Conservation (phyloP, 1,140 invertebrate genomes). For the Pinna nobilis region DNA sequence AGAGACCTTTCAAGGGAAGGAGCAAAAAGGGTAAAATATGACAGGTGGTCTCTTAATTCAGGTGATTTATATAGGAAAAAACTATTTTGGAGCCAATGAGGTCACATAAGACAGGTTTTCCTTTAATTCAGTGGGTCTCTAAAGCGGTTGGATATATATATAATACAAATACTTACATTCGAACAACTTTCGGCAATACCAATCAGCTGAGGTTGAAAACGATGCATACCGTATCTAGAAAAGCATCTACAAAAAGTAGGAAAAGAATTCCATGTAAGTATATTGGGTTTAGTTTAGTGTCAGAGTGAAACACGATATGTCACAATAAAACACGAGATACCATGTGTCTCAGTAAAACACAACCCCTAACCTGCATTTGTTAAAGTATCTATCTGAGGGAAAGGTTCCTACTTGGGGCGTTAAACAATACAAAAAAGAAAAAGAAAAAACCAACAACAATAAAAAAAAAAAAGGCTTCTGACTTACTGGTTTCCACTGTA, state of each 20-base stretch:
- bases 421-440: background rate
- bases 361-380: background rate
- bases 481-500: slow-evolving; percentile 23
- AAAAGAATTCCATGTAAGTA: background rate
- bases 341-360: background rate
- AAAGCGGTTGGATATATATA: too few relatives aligned
- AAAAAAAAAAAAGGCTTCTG: background rate
- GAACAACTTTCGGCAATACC: slow-evolving; percentile 40
- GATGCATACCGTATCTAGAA: slow-evolving; percentile 37
- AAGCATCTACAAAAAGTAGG: slow-evolving; percentile 41
- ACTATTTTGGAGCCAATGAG: too few relatives aligned
- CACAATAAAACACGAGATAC: too few relatives aligned
- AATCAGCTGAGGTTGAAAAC: slow-evolving; percentile 43
- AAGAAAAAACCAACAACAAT: too few relatives aligned
- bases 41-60: too few relatives aligned
- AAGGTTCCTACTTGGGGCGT: background rate
- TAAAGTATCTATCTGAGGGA: background rate
- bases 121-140: too few relatives aligned
- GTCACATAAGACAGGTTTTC: too few relatives aligned
- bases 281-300: too few relatives aligned
- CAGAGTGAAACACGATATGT: too few relatives aligned
- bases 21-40: too few relatives aligned
- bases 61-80: too few relatives aligned
- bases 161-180: slow-evolving; percentile 29
- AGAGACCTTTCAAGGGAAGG: too few relatives aligned